These are phyloP conservation scores for Heterodera carotae DNA, from an alignment of 1,140 invertebrate genomes.

Conservation along the genomic window DNA sequence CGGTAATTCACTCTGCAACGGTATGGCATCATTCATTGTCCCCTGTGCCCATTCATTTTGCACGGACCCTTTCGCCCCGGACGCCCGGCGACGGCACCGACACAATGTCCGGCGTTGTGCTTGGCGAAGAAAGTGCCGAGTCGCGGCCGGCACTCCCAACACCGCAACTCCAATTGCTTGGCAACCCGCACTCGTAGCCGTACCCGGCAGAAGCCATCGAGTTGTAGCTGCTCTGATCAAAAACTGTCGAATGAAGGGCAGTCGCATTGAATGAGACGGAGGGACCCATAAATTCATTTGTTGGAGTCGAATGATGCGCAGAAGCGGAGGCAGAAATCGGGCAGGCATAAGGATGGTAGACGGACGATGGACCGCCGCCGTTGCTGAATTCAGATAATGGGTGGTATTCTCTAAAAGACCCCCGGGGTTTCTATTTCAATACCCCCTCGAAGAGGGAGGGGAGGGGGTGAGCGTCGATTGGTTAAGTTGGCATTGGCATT, in stretches of 20 bases:
- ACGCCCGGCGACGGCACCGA: constrained; percentile 22
- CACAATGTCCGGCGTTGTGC: constrained; percentile 52
- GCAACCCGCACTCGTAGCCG: constrained; percentile 43
- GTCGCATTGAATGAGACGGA: constrained; percentile 27
- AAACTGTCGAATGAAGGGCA: constrained; percentile 37
- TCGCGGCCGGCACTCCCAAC: constrained; percentile 33
- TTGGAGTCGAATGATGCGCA: constrained; percentile 31
- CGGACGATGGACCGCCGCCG: constrained; percentile 2
- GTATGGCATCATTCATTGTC: background rate
- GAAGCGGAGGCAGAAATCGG: too few relatives aligned
- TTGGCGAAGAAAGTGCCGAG: constrained; percentile 42
- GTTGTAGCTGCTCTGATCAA: constrained; percentile 35
- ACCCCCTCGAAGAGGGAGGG: too few relatives aligned
- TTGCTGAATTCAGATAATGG: too few relatives aligned
- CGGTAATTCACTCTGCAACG: constrained; percentile 52
- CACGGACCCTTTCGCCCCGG: constrained; percentile 22
- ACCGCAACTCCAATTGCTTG: constrained; percentile 28
- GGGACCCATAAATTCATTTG: background rate
- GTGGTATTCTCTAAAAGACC: background rate
- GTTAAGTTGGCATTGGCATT: too few relatives aligned
- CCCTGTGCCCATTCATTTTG: constrained; percentile 17
- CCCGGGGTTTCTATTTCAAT: too few relatives aligned
- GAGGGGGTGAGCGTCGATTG: too few relatives aligned
- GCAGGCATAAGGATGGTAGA: background rate
- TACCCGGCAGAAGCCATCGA: constrained; percentile 25